Base-by-base conservation (phyloP, 1,140 invertebrate genomes). In the Lordiphosa mommai region DNA sequence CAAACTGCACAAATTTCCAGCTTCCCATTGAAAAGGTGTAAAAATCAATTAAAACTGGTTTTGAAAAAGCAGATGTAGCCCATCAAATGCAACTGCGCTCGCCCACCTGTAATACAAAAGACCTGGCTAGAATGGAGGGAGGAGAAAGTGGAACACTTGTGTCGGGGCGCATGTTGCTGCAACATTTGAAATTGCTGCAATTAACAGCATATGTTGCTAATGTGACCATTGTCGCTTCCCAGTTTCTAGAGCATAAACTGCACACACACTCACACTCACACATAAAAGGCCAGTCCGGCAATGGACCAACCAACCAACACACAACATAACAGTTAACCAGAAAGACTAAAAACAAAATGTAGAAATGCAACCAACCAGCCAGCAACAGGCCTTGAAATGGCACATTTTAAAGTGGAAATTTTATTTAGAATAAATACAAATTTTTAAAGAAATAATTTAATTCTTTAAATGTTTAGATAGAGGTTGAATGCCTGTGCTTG, bases 181-280 rank as follows among this genome's bases (percentile, higher is more conserved):
- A 66, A 71, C 72, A 66, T 57, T 57, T 55, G 46, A 48, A 57
- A 59, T 46, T 41, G 53, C 61, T 41, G 53, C 61, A 80, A 79
- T 80, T 65, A 73, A 74, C 51, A 70, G 51, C 74, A 80, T 64
- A 66, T 80, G 74, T 79, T 79, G 64, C 73, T 67, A 48, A 48
- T 59, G 53, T n/a, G 65, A 36, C 40, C 46, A 59, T 59, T 77
- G 65, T 52, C 55, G 50, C 13, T 17, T 17, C 20, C 10, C 34
- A 41, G 20, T 43, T 43, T 43, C 10, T 43, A 43, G n/a, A 43
- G 20, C 40, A 12, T 27, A 8, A 41, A 40, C 38, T 23, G 17
- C 17, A 23, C 16, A 41, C 10, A 7, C 38, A 41, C 23, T 7
- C 23, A 27, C 23, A 27, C 23, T 2, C 20, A 6, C 0, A 23